A percentile compares a stretch with the other conserved stretches of the same genome.
Evolutionary conservation across 2,113 vertebrate genomes (phyloP).

Genomic region (Megaptera novaeangliae): DNA sequence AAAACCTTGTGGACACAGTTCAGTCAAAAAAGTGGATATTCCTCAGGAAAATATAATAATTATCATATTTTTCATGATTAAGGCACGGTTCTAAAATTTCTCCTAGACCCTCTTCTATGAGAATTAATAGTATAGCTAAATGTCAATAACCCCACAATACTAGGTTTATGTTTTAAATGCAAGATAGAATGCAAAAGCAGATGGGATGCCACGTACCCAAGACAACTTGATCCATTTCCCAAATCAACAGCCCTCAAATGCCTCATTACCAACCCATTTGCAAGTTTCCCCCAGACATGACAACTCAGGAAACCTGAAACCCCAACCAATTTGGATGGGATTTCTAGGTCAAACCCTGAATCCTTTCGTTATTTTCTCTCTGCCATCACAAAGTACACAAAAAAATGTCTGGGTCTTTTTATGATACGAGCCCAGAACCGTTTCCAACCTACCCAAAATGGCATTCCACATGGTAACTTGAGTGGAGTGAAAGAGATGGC

Average conservation of each 20-base stretch:
- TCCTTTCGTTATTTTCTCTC: not conserved
- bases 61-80: not conserved
- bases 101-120: not conserved
- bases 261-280: not conserved
- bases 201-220: not conserved
- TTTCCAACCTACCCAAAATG: not conserved
- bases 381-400: not conserved
- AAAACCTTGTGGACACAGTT: not conserved
- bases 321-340: constrained; percentile 15
- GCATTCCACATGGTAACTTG: constrained; percentile 47
- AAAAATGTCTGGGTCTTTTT: constrained; percentile 2
- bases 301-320: constrained; percentile 38
- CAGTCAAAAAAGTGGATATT: not conserved
- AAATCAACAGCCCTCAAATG: not conserved
- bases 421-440: not conserved
- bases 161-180: not conserved
- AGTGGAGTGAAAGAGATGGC: constrained; percentile 25
- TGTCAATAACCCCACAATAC: not conserved
- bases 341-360: not conserved
- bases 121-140: not conserved
- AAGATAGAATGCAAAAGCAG: not conserved
- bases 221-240: not conserved
- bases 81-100: not conserved
- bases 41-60: not conserved
- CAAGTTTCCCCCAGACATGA: not conserved